These are phyloP conservation scores for Eupithecia subfuscata DNA, from an alignment of 2,888 invertebrate genomes.

Conservation along the genomic window DNA sequence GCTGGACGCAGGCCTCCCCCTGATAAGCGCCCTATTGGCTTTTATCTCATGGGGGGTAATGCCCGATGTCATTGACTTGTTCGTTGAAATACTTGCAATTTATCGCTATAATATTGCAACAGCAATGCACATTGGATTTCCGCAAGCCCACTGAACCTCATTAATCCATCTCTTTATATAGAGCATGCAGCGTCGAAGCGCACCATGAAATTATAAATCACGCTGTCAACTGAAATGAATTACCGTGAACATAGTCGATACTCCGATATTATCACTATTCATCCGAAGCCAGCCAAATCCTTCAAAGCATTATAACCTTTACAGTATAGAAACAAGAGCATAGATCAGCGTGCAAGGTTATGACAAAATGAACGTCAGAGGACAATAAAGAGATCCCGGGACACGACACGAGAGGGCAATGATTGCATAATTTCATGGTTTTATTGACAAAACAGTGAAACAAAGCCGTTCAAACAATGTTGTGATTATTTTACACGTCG, in stretches of 20 bases:
- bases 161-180: constrained; percentile 19
- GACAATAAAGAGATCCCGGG: constrained; percentile 52
- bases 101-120: constrained; percentile 2
- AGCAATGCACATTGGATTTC: constrained; percentile 25
- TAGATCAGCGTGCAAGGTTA: constrained; percentile 12
- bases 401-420: constrained; percentile 49
- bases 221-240: constrained; percentile 34
- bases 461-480: constrained; percentile 30
- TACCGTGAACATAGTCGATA: constrained; percentile 28
- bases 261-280: constrained; percentile 23
- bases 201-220: constrained; percentile 33
- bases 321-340: not conserved
- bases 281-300: constrained; percentile 1
- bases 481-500: not conserved
- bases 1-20: too few relatives aligned
- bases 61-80: not conserved
- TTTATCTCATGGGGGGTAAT: too few relatives aligned
- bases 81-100: not conserved
- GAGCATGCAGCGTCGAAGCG: constrained; percentile 17
- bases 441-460: constrained; percentile 52
- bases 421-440: constrained; percentile 49
- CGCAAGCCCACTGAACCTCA: constrained; percentile 19
- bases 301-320: constrained; percentile 21
- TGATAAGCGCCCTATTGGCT: too few relatives aligned
- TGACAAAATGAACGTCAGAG: constrained; percentile 29